Percentiles rank a stretch among this genome's conserved stretches.
These are phyloP conservation scores for Gymnogyps californianus DNA, from an alignment of 2,113 vertebrate species.

Conservation along the genomic window DNA sequence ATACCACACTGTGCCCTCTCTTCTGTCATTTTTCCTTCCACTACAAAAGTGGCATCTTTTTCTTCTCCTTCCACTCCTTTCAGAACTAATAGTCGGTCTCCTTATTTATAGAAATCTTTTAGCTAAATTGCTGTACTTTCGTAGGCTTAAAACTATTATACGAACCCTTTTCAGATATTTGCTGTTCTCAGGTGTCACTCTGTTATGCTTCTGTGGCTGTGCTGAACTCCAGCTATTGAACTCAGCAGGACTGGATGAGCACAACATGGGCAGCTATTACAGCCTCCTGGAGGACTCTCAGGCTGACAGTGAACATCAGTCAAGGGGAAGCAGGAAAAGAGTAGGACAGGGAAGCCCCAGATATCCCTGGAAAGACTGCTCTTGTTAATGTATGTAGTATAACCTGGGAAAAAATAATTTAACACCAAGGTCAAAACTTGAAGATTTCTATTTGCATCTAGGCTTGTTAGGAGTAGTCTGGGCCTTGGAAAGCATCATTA, in stretches of 20 bases:
- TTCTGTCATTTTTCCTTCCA: neutral
- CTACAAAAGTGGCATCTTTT: neutral
- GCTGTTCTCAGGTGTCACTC: neutral
- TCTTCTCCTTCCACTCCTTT: neutral
- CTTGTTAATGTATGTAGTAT: neutral
- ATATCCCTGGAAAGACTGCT: neutral
- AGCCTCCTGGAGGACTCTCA: neutral
- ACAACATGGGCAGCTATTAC: neutral
- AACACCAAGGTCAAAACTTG: neutral
- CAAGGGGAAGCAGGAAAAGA: neutral
- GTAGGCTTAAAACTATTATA: neutral
- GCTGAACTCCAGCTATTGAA: neutral
- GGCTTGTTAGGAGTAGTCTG: neutral
- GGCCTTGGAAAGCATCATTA: too few relatives aligned
- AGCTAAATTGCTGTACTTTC: neutral
- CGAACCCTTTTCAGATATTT: neutral
- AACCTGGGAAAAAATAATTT: neutral
- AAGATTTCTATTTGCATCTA: neutral
- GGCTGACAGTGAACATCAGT: neutral
- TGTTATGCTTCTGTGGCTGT: neutral
- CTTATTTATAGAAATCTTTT: neutral
- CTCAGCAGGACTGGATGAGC: neutral
- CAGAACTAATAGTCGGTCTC: neutral
- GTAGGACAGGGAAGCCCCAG: neutral
- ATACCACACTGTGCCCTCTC: neutral